Evolutionary conservation across 2,797 vertebrate genomes (phyloP).

Genomic region (Dermochelys coriacea): DNA sequence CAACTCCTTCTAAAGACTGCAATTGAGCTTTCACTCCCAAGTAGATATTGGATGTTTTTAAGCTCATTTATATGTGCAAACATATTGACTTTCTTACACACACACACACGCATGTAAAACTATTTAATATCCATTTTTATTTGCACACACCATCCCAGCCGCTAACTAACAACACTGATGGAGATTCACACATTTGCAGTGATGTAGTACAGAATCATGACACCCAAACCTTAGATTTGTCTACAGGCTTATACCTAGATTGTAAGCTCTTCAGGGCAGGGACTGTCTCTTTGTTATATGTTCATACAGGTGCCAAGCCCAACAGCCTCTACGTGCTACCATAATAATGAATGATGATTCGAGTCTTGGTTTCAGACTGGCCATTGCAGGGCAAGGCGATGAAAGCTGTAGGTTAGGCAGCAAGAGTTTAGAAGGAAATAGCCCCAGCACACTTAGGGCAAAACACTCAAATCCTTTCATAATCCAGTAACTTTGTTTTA

Average conservation of each 20-base stretch:
- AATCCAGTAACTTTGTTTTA: neutral
- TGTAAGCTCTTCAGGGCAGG: neutral
- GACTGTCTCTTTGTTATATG: neutral
- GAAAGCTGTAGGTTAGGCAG: neutral
- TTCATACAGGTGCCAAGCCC: neutral
- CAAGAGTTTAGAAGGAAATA: neutral
- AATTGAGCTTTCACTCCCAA: neutral
- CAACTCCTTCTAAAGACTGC: neutral
- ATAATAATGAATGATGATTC: neutral
- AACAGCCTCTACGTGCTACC: neutral
- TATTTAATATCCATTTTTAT: neutral
- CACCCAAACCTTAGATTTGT: neutral
- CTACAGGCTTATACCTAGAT: neutral
- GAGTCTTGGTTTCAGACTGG: neutral
- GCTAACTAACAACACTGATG: neutral
- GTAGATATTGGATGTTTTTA: neutral
- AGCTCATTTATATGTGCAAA: neutral
- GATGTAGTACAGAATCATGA: neutral
- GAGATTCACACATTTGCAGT: neutral
- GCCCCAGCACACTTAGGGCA: neutral
- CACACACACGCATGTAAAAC: neutral
- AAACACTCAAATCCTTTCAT: neutral
- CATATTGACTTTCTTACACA: neutral
- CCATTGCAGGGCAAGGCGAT: neutral
- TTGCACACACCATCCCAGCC: neutral